Conservation (phyloP, 2,888 invertebrate genomes). For the Colletes collaris region DNA sequence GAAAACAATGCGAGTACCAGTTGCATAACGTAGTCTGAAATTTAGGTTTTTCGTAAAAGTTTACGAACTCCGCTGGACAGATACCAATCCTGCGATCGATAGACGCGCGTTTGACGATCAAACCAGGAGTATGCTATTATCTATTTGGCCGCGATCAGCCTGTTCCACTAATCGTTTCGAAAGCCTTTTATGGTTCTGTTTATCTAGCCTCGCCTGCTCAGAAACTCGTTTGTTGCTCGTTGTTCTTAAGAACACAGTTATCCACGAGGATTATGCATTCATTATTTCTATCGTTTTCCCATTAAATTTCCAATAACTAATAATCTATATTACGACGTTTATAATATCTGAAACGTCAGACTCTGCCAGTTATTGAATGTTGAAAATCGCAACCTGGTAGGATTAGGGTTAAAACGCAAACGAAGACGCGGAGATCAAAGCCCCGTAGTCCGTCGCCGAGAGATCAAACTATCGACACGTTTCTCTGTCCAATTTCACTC, state of each 20-base stretch:
- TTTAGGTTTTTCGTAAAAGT: background rate
- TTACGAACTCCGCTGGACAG: background rate
- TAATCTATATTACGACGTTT: no score
- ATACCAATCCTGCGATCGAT: constrained; percentile 17
- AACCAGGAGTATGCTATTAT: background rate
- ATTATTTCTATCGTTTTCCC: no score
- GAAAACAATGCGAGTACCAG: no score
- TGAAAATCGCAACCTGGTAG: no score
- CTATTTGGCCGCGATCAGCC: background rate
- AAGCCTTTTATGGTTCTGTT: background rate
- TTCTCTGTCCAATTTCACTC: background rate
- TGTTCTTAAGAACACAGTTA: no score
- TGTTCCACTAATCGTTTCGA: background rate
- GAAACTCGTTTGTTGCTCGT: no score
- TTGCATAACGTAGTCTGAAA: no score
- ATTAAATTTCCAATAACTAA: no score
- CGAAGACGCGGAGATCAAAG: background rate
- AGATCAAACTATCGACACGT: background rate
- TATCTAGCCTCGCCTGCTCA: background rate
- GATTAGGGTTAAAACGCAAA: no score
- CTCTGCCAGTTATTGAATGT: no score
- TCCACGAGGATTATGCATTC: no score
- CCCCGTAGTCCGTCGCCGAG: background rate
- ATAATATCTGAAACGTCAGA: no score
- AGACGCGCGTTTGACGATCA: background rate